Conservation (phyloP, 2,113 vertebrate genomes). For the Oryzias curvinotus region DNA sequence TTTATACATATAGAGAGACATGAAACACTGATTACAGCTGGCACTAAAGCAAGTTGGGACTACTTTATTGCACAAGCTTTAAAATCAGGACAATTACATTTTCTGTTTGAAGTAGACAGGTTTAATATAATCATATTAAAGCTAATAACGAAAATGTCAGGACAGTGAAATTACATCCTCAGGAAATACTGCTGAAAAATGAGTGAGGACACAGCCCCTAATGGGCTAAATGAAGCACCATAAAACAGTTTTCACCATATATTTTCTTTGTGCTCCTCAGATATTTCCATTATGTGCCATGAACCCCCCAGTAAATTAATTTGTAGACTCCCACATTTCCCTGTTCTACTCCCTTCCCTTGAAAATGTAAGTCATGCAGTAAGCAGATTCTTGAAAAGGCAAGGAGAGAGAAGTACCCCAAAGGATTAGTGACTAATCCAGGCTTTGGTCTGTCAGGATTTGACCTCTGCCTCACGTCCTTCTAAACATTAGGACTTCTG, state of each 20-base stretch:
- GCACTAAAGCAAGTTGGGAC: background rate
- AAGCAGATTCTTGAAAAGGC: slow-evolving; percentile 63
- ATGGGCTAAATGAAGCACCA: slow-evolving; percentile 13
- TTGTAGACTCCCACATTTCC: slow-evolving; percentile 21
- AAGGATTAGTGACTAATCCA: slow-evolving; percentile 72
- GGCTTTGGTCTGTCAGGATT: slow-evolving; percentile 56
- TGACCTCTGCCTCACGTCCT: slow-evolving; percentile 61
- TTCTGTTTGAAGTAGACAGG: slow-evolving; percentile 4
- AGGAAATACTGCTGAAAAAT: slow-evolving; percentile 3
- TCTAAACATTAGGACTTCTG: slow-evolving; percentile 58
- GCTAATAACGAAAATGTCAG: slow-evolving; percentile 7
- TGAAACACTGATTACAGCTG: slow-evolving; percentile 12
- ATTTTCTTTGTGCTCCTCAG: slow-evolving; percentile 9
- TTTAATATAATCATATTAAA: slow-evolving; percentile 12
- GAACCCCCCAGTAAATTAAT: slow-evolving; percentile 4
- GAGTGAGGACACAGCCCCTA: slow-evolving; percentile 7
- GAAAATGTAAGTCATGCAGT: slow-evolving; percentile 48
- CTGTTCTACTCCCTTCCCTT: slow-evolving; percentile 24
- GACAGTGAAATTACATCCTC: slow-evolving; percentile 5
- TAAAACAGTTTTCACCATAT: slow-evolving; percentile 2
- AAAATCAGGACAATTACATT: slow-evolving; percentile 8
- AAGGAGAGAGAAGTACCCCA: slow-evolving; percentile 56
- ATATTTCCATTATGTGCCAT: slow-evolving; percentile 38
- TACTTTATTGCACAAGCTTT: background rate
- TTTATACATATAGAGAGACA: slow-evolving; percentile 7